Percentiles rank a stretch among this genome's conserved stretches.
Conservation (phyloP, 2,888 invertebrate genomes). For the Rugalucina vietnamica region DNA sequence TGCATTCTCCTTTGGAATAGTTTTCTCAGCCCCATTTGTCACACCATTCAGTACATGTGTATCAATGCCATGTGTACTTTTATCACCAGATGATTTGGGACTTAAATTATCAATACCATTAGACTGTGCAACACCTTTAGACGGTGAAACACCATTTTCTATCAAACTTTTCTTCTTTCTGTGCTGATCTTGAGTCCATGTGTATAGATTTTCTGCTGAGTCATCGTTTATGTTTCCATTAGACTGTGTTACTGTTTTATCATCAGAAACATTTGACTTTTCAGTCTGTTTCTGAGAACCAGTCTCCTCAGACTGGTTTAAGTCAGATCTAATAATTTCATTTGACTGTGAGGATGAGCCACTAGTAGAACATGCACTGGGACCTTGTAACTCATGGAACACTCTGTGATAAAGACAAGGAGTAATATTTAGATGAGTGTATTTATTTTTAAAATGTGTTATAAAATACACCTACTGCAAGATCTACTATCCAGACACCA, state of each 20-base stretch:
- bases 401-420: slow-evolving; percentile 42
- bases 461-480: too few relatives aligned
- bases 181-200: not conserved
- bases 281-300: not conserved
- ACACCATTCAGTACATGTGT: too few relatives aligned
- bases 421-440: not conserved
- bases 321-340: not conserved
- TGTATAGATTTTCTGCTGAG: not conserved
- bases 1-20: too few relatives aligned
- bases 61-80: too few relatives aligned
- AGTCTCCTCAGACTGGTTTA: not conserved
- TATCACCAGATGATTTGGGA: too few relatives aligned
- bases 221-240: not conserved
- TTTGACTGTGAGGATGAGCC: not conserved
- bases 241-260: not conserved
- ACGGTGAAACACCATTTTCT: not conserved
- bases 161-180: not conserved
- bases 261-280: not conserved
- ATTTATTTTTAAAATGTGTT: too few relatives aligned
- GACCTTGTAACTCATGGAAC: slow-evolving; percentile 52
- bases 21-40: too few relatives aligned
- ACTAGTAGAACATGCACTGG: not conserved
- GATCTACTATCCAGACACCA: too few relatives aligned
- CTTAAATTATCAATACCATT: not conserved
- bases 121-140: not conserved